phyloP scores from a whole-genome alignment of 2,113 vertebrate genomes.

The Antechinus stuartii region DNA sequence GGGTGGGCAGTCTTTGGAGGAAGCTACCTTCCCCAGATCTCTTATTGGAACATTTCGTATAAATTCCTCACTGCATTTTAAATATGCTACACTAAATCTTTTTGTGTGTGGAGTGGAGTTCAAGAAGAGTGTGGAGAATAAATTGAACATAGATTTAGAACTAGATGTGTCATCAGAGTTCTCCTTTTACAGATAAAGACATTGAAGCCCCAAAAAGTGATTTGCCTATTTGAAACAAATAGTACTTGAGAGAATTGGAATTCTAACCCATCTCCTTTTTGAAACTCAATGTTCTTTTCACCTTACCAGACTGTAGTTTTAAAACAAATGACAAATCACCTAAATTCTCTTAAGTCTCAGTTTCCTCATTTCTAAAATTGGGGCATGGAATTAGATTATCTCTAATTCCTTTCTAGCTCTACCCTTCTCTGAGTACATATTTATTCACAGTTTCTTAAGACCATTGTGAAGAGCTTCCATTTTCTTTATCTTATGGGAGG shows the following conservation, averaged over 20 bases:
- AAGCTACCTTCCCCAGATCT: neutral
- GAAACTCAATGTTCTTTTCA: neutral
- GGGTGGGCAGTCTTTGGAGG: neutral
- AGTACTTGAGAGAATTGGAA: neutral
- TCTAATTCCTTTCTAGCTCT: neutral
- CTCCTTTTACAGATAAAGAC: neutral
- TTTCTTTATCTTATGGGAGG: neutral
- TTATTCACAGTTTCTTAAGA: conserved; percentile 18
- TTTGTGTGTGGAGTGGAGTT: neutral
- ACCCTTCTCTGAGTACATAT: neutral
- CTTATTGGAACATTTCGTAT: neutral
- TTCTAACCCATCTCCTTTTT: neutral
- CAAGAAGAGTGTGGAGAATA: neutral
- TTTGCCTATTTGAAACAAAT: neutral
- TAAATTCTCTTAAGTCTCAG: neutral
- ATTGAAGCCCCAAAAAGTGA: neutral
- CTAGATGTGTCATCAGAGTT: neutral
- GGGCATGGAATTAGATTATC: neutral
- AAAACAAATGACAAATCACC: neutral
- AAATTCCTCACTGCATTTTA: neutral
- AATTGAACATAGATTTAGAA: neutral
- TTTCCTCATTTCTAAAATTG: conserved; percentile 8
- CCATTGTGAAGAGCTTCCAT: neutral
- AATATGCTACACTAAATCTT: neutral
- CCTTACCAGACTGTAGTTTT: neutral